Evolutionary conservation across 2,888 invertebrate genomes (phyloP), one percentile per base, ranked within the genome.

Genomic region (Hylaea fasciaria): DNA sequence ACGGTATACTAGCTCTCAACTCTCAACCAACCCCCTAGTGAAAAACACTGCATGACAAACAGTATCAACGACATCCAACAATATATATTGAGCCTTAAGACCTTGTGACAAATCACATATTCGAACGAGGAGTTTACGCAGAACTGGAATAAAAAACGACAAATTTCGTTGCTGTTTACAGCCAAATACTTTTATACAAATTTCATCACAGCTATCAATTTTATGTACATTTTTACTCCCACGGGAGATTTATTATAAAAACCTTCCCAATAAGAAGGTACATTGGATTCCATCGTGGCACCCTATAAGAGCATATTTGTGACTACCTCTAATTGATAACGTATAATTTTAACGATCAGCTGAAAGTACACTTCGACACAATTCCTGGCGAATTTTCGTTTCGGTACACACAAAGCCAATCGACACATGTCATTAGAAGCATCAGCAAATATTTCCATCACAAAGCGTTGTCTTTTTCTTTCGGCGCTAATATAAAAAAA

Each of bases 121-220:
- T 14, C 16, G 28, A 44, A 44, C 57, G 39, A 53, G 62, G 40
- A 48, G 2, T 35, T 57, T n/a, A 47, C 43, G 47, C 60, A 54
- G 57, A 50, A 59, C 54, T 55, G 22, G 57, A 64, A 63, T 61
- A 51, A 68, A 68, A 71, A 64, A 72, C 28, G 48, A 69, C 63
- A 72, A 71, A 72, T 63, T 84, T 87, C 85, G 83, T 85, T 86
- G 89, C 87, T 87, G 86, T 88, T 86, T 87, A 88, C 88, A 89
- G 87, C 87, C 84, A 80, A 86, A 81, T 74, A 77, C 76, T 77
- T 77, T 79, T 78, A 68, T 81, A 82, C 79, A 85, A 72, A 77
- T 81, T 70, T 73, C 77, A 86, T 87, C 87, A 87, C 87, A 87
- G 86, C 80, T 78, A 80, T 75, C 78, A 81, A 80, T 78, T 74